Conservation (phyloP, 1,140 invertebrate genomes). For the Solen grandis region DNA sequence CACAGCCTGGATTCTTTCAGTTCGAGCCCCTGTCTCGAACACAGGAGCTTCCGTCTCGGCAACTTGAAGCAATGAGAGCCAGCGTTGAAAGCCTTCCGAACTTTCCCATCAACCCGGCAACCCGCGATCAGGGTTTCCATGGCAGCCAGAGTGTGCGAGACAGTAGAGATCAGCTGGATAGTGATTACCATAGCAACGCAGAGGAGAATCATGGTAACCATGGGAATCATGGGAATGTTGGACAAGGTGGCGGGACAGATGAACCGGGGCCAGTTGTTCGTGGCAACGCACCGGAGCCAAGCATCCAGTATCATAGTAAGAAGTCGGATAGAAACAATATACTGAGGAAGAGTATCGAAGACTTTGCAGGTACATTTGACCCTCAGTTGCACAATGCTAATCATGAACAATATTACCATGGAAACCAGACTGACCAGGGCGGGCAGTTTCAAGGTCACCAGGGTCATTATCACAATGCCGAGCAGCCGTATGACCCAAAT, state of each 20-base stretch:
- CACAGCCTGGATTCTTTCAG: neutral
- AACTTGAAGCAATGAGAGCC: conserved; percentile 18
- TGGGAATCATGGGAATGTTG: conserved; percentile 38
- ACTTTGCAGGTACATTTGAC: too few species aligned
- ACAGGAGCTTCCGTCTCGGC: conserved; percentile 28
- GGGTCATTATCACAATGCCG: conserved; percentile 40
- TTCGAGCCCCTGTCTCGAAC: conserved; percentile 36
- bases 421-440: neutral
- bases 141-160: conserved; percentile 22
- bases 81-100: conserved; percentile 40
- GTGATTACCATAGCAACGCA: conserved; percentile 47
- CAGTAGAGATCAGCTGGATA: conserved; percentile 41
- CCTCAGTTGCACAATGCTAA: too few species aligned
- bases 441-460: conserved; percentile 3
- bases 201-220: conserved; percentile 5
- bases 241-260: too few species aligned
- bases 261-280: too few species aligned
- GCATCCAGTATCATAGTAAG: conserved; percentile 5
- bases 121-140: too few species aligned
- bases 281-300: too few species aligned
- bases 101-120: conserved; percentile 19
- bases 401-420: neutral
- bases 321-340: conserved; percentile 27
- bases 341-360: conserved; percentile 38
- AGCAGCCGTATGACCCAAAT: conserved; percentile 40